These are phyloP conservation scores for Microplitis deprimator DNA, from an alignment of 2,888 invertebrate species.

Conservation along the genomic window DNA sequence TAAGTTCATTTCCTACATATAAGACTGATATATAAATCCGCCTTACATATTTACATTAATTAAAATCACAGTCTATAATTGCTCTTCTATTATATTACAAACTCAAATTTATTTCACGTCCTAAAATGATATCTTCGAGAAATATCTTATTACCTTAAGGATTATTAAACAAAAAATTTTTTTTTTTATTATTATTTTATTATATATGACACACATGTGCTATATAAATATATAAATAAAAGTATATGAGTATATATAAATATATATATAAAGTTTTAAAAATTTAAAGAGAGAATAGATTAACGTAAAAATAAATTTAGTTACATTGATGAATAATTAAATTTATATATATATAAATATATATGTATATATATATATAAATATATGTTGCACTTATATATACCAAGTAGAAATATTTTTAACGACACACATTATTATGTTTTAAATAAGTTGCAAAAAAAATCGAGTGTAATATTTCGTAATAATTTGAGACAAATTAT, in stretches of 20 bases:
- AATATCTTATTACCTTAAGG: neutral
- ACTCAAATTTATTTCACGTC: slow-evolving; percentile 3
- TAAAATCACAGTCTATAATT: neutral
- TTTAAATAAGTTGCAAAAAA: too few relatives aligned
- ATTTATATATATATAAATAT: too few relatives aligned
- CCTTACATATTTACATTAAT: slow-evolving; percentile 34
- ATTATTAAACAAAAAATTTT: neutral
- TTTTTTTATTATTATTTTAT: slow-evolving; percentile 12
- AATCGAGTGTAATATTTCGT: neutral
- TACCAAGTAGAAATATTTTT: too few relatives aligned
- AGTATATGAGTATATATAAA: neutral
- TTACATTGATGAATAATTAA: too few relatives aligned
- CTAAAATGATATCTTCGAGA: neutral
- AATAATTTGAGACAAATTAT: neutral
- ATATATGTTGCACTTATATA: too few relatives aligned
- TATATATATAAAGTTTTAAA: neutral
- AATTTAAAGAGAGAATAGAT: neutral
- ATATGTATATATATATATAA: too few relatives aligned
- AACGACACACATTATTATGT: too few relatives aligned
- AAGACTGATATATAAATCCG: slow-evolving; percentile 52
- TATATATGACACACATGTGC: slow-evolving; percentile 37
- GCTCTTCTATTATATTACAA: slow-evolving; percentile 12
- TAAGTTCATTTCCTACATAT: slow-evolving; percentile 46
- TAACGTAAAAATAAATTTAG: neutral
- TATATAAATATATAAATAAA: slow-evolving; percentile 20